phyloP scores from a whole-genome alignment of 2,113 vertebrate genomes.

The Clarias magur region DNA sequence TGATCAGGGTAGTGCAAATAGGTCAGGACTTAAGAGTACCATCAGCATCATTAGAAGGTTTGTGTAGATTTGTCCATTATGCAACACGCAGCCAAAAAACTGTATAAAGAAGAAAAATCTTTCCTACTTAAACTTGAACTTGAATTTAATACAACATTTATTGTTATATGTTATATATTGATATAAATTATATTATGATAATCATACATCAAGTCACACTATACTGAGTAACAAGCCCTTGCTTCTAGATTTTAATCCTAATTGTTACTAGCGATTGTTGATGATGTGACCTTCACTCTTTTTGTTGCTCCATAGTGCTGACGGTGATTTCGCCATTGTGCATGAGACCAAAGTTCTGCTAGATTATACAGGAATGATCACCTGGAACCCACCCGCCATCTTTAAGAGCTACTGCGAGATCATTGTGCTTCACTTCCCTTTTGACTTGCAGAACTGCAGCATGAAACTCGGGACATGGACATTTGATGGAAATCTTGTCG shows the following conservation, averaged over 20 bases:
- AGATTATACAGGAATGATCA: constrained; percentile 87
- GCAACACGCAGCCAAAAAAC: not conserved
- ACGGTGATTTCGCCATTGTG: constrained; percentile 93
- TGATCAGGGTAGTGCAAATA: not conserved
- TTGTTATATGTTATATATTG: too few species aligned
- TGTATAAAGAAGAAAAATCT: too few species aligned
- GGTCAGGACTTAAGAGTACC: not conserved
- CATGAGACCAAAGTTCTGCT: constrained; percentile 91
- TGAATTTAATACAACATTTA: too few species aligned
- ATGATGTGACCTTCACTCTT: not conserved
- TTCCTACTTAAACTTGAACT: too few species aligned
- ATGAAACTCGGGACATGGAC: constrained; percentile 98
- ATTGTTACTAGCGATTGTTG: not conserved
- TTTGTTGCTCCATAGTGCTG: constrained; percentile 72
- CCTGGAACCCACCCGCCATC: constrained; percentile 92
- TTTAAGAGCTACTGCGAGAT: constrained; percentile 98
- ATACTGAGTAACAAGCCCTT: not conserved
- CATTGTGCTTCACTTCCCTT: constrained; percentile 90
- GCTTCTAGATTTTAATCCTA: not conserved
- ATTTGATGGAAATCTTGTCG: constrained; percentile 84
- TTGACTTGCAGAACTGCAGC: constrained; percentile 94
- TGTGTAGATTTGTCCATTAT: not conserved
- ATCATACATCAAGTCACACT: too few species aligned
- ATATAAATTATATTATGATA: too few species aligned
- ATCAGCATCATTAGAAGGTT: not conserved